phyloP scores from a whole-genome alignment of 1,140 invertebrate species.

The Teleogryllus occipitalis region DNA sequence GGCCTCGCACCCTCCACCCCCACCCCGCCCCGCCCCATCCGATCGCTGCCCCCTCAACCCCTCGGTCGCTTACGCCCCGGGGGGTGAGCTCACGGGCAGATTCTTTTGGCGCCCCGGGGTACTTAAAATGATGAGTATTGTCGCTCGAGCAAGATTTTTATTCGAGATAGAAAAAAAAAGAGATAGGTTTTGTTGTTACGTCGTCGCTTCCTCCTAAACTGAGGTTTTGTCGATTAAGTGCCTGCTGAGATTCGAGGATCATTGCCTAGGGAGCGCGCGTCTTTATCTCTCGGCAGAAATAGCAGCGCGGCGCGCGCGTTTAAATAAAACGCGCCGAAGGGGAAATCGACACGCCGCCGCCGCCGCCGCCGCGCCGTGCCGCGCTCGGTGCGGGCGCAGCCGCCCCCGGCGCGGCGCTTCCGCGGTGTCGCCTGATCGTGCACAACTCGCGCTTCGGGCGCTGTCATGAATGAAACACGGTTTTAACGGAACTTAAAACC shows the following conservation, averaged over 20 bases:
- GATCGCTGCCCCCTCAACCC: not conserved
- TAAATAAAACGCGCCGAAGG: no score
- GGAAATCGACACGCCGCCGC: no score
- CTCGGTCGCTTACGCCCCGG: not conserved
- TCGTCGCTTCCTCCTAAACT: not conserved
- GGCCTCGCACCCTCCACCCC: not conserved
- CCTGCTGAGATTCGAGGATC: not conserved
- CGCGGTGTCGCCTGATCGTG: no score
- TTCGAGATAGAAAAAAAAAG: not conserved
- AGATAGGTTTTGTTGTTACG: not conserved
- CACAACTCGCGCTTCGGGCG: no score
- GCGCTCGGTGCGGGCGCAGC: no score
- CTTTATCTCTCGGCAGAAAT: not conserved
- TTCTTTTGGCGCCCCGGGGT: not conserved
- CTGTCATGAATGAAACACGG: no score
- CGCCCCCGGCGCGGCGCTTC: no score
- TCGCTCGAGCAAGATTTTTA: not conserved
- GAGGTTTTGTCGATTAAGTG: not conserved
- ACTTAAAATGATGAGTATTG: constrained; percentile 5
- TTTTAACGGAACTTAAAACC: no score
- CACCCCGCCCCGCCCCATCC: no score
- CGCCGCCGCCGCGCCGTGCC: no score
- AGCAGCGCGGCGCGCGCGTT: not conserved
- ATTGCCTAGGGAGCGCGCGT: not conserved
- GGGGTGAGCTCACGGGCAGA: not conserved